Base-by-base conservation (phyloP, 2,888 invertebrate genomes). In the Camponotus fellah region DNA sequence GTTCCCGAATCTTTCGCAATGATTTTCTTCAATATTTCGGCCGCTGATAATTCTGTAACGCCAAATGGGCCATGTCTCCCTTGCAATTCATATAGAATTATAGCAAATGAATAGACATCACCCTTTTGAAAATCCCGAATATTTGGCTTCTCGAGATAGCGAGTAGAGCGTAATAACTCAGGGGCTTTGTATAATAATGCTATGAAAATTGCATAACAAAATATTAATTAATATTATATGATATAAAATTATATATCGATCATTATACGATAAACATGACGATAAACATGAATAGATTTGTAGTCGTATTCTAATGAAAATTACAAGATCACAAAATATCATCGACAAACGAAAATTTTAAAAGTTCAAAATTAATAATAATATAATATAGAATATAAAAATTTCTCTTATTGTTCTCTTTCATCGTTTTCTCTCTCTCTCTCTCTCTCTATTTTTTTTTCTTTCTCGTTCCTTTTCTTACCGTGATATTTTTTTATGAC, bases 61-160 rank as follows among this genome's bases (percentile, higher is more conserved):
- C 98, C 98, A 93, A 97, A 99, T 0, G 99, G 98, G 0, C 99
- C 99, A 85, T 97, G 96, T 0, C 99, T 95, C 17, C 97, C 97
- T 93, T 98, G 97, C 89, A 99, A 96, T 95, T 99, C 99, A 94
- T 98, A 98, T 66, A 99, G 95, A 72, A 99, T 97, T 71, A 99
- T 97, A 0, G 97, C 97, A 94, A 99, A 99, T 0, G 98, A 97
- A 94, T 98, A 98, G 58, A 97, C 96, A 94, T 98, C 98, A 0
- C 97, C 98, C 90, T 97, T 97, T 90, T 97, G 97, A 8, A 96
- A 95, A 71, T 90, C 96, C 95, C 85, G 94, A 92, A 65, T 94
- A 92, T 89, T 86, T 2, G 92, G 92, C n/a, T 91, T 90, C 9
- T 74, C 53, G 53, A 79, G 43, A 49, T 53, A 53, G 2, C 65